Evolutionary conservation across 2,888 invertebrate genomes (phyloP).

Genomic region (Pachymerium ferrugineum): DNA sequence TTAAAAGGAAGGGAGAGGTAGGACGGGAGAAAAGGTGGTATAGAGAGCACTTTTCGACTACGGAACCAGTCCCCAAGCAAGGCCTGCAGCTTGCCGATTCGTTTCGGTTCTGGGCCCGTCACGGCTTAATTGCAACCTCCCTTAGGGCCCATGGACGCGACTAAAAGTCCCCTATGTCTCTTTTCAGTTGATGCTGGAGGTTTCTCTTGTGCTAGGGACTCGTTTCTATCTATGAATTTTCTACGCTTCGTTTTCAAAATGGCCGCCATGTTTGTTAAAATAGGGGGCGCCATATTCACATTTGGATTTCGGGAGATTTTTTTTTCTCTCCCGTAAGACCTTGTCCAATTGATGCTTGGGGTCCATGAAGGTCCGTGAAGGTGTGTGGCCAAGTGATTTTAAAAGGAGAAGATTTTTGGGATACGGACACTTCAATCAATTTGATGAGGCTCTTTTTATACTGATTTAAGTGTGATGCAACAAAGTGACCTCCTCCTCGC

Average conservation of each 20-base stretch:
- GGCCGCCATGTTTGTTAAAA: slow-evolving; percentile 5
- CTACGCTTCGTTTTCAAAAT: not conserved
- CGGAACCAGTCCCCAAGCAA: not conserved
- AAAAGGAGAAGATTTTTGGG: slow-evolving; percentile 1
- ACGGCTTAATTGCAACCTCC: not conserved
- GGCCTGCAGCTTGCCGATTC: slow-evolving; percentile 18
- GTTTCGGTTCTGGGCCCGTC: slow-evolving; percentile 11
- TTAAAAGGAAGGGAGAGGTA: not conserved
- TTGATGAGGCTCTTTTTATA: not conserved
- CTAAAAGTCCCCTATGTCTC: not conserved
- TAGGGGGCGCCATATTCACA: not conserved
- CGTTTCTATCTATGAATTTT: not conserved
- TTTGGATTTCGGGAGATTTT: not conserved
- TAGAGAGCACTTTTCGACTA: too few relatives aligned
- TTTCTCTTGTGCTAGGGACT: not conserved
- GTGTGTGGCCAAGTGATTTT: slow-evolving; percentile 21
- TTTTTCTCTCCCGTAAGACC: not conserved
- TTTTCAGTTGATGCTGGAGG: not conserved
- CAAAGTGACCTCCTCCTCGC: not conserved
- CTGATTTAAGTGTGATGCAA: not conserved
- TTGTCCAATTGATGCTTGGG: not conserved
- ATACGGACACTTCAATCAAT: slow-evolving; percentile 6
- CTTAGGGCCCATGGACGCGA: not conserved
- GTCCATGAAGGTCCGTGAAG: not conserved
- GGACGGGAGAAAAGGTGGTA: slow-evolving; percentile 7